phyloP scores from a whole-genome alignment of 2,888 invertebrate genomes.

The Cotesia congregata region DNA sequence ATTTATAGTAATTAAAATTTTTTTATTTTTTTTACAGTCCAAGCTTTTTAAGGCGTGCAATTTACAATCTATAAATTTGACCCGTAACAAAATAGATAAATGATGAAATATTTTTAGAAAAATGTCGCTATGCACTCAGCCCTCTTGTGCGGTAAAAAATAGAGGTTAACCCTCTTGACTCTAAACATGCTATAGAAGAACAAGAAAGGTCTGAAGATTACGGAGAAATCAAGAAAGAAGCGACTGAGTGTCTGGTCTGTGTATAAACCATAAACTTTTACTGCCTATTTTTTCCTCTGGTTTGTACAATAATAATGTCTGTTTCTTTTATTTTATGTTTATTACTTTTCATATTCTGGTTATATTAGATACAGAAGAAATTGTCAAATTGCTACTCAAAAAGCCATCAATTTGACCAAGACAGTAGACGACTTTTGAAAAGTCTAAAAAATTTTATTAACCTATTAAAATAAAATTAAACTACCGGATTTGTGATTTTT shows the following conservation, averaged over 20 bases:
- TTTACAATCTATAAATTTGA: no score
- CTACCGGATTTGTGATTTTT: no score
- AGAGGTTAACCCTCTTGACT: constrained; percentile 50
- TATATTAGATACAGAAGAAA: not conserved
- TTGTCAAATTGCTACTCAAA: not conserved
- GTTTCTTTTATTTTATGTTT: not conserved
- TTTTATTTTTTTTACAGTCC: no score
- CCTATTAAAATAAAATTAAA: no score
- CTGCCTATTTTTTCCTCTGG: not conserved
- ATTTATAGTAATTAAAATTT: no score
- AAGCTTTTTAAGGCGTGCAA: no score
- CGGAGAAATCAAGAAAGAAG: constrained; percentile 42
- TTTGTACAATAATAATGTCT: not conserved
- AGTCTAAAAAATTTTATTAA: no score
- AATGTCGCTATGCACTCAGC: constrained; percentile 11
- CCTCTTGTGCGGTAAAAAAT: constrained; percentile 42
- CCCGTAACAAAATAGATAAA: no score
- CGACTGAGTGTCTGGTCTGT: constrained; percentile 30
- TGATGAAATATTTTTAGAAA: no score
- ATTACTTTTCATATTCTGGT: not conserved
- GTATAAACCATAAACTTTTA: not conserved
- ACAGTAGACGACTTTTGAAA: not conserved
- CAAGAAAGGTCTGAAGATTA: constrained; percentile 43
- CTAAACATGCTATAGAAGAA: constrained; percentile 2
- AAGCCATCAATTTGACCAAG: not conserved